Percentiles rank a stretch among this genome's conserved stretches.
phyloP scores from a whole-genome alignment of 2,888 invertebrate genomes.

The Drosophila dives region DNA sequence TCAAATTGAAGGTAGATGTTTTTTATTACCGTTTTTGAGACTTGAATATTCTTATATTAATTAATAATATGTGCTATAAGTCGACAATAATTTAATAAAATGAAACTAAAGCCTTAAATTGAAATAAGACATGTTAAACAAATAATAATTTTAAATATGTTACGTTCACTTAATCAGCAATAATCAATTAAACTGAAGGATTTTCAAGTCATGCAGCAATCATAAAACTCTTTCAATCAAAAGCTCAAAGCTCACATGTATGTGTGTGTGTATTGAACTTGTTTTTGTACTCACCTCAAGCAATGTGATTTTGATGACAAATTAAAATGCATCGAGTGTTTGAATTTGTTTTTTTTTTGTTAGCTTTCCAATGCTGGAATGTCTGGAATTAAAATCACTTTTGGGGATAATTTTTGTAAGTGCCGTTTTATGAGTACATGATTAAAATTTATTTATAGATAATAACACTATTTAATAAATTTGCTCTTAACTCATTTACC shows the following conservation, averaged over 20 bases:
- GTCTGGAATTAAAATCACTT: constrained; percentile 36
- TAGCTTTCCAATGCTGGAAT: constrained; percentile 1
- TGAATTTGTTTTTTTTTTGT: constrained; percentile 3
- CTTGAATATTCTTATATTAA: too few relatives aligned
- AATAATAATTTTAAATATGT: neutral
- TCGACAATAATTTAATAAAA: too few relatives aligned
- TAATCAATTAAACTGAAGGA: neutral
- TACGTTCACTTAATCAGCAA: neutral
- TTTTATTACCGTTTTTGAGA: neutral
- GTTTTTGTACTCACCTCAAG: constrained; percentile 43
- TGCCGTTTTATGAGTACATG: constrained; percentile 51
- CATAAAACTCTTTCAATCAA: neutral
- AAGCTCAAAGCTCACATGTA: neutral
- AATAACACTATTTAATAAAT: constrained; percentile 21
- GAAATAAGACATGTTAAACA: too few relatives aligned
- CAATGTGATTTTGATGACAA: constrained; percentile 23
- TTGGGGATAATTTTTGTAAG: constrained; percentile 7
- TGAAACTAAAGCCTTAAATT: too few relatives aligned
- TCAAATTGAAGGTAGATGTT: neutral
- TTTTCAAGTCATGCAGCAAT: neutral
- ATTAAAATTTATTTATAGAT: constrained; percentile 49
- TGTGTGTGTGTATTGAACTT: neutral
- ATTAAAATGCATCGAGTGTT: constrained; percentile 54
- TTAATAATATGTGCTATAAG: neutral
- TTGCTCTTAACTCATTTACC: constrained; percentile 15